A percentile compares a stretch with the other conserved stretches of the same genome.
Evolutionary conservation across 1,140 invertebrate species (phyloP).

Genomic region (Rhynchophorus ferrugineus): DNA sequence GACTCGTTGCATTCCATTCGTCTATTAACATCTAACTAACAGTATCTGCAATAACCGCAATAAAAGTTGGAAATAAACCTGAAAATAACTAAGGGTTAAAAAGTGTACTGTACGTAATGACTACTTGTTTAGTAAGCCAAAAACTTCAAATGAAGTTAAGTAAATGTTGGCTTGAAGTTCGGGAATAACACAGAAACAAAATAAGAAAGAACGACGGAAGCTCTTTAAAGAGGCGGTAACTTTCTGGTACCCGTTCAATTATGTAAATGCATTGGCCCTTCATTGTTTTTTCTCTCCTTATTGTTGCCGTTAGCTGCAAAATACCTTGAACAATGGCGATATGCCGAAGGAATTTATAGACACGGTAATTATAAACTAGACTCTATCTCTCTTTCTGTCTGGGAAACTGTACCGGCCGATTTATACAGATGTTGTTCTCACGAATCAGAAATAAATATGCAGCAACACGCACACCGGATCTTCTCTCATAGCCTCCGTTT

Average conservation of each 20-base stretch:
- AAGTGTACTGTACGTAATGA: neutral
- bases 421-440: neutral
- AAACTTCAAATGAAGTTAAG: neutral
- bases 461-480: too few relatives aligned
- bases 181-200: neutral
- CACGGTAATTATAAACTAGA: neutral
- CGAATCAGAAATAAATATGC: neutral
- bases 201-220: neutral
- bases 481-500: too few relatives aligned
- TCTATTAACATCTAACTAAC: too few relatives aligned
- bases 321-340: constrained; percentile 7
- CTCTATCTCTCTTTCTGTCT: too few relatives aligned
- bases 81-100: neutral
- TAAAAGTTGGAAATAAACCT: too few relatives aligned
- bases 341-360: constrained; percentile 7
- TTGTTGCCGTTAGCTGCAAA: neutral
- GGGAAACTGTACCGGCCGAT: neutral
- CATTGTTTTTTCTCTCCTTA: neutral
- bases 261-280: neutral
- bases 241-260: neutral
- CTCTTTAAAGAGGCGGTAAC: neutral
- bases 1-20: too few relatives aligned
- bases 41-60: too few relatives aligned
- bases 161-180: neutral
- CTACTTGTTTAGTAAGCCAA: neutral